Base-by-base conservation (phyloP, 2,797 vertebrate genomes). In the Meda fulgida region DNA sequence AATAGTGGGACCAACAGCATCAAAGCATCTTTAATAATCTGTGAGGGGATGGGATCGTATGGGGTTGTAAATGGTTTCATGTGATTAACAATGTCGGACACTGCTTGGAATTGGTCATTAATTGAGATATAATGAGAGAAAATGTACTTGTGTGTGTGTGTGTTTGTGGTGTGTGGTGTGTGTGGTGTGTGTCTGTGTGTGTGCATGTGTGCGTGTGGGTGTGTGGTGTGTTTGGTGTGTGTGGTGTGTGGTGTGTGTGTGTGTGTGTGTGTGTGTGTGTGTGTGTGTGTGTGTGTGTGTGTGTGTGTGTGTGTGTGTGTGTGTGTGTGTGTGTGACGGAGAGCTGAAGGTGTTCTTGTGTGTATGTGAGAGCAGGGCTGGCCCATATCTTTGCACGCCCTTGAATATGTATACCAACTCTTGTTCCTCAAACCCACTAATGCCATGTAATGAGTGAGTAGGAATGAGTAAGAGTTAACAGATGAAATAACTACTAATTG, bases 101-200 rank as follows among this genome's bases (percentile, higher is more conserved):
- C n/a, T n/a, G n/a, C n/a, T n/a, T n/a, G n/a, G n/a, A n/a, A n/a
- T n/a, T n/a, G n/a, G n/a, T n/a, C n/a, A n/a, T n/a, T n/a, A n/a
- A n/a, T n/a, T n/a, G n/a, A 55, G 73, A 81, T 60, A 69, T 81
- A 77, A 84, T 60, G 87, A 78, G 51, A 67, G 38, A 46, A 66
- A 53, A 38, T 71, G 79, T 40, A 72, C 58, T 58, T 82, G 70
- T 51, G 26, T 83, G 76, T 71, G 84, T 34, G 65, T 80, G 84
- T 80, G 69, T 87, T 82, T 75, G 67, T 87, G 69, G 80, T 77
- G 73, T 80, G 85, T 85, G 86, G 80, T 78, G 73, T 77, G 76
- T 72, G 60, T 83, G 85, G 85, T 85, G 87, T 80, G 80, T 80
- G 86, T 16, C 3, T 2, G 40, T 43, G 40, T 86, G 76, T 85